phyloP scores from a whole-genome alignment of 2,888 invertebrate species.

The Anorthoa munda region DNA sequence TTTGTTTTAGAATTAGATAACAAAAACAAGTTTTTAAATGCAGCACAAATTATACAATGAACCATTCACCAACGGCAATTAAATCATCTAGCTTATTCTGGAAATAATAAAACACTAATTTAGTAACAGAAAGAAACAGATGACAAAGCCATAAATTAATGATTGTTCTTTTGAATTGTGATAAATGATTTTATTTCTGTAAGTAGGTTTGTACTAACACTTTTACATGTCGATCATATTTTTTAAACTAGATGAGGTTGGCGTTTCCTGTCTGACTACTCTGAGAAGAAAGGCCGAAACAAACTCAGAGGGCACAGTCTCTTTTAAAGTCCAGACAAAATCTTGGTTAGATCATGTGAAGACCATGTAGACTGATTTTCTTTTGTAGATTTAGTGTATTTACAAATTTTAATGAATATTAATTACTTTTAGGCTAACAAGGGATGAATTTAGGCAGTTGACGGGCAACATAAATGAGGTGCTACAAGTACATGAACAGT shows the following conservation, averaged over 20 bases:
- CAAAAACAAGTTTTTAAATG: not conserved
- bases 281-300: too few relatives aligned
- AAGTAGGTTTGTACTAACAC: too few relatives aligned
- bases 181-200: too few relatives aligned
- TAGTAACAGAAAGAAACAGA: not conserved
- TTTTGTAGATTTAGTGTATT: slow-evolving; percentile 1
- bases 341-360: too few relatives aligned
- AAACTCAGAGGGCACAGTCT: too few relatives aligned
- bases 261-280: too few relatives aligned
- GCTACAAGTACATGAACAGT: slow-evolving; percentile 95
- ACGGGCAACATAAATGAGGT: slow-evolving; percentile 97
- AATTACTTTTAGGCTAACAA: slow-evolving; percentile 92
- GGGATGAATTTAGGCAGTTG: slow-evolving; percentile 96
- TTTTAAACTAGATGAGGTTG: too few relatives aligned
- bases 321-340: too few relatives aligned
- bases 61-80: not conserved
- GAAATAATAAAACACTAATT: not conserved
- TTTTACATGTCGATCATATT: too few relatives aligned
- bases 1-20: not conserved
- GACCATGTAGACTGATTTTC: too few relatives aligned
- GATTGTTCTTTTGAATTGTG: not conserved
- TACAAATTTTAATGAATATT: not conserved
- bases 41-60: not conserved
- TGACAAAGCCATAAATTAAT: not conserved
- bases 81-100: not conserved